Evolutionary conservation across 2,888 invertebrate species (phyloP), one percentile per base, ranked within the genome.

Genomic region (Calameuta pallipes): DNA sequence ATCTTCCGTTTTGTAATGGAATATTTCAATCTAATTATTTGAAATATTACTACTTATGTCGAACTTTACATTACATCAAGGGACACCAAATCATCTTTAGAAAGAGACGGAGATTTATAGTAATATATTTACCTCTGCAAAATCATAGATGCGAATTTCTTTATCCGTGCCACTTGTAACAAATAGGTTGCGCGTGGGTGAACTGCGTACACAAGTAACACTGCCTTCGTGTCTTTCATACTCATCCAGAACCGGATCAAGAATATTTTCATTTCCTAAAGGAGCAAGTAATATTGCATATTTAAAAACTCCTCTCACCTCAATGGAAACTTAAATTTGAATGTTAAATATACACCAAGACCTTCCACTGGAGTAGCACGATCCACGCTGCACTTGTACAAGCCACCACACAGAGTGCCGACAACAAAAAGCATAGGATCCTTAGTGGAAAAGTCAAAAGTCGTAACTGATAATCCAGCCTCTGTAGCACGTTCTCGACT

Each of bases 361-460:
- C 79, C 79, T 79, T 79, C 79, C 6, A 91, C 83, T 12, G 88
- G 81, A 37, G 79, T 82, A 1, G 85, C 81, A 11, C 84, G 85
- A 78, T 91, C 89, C 34, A 88, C 81, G 73, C 85, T 89, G 78
- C 91, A 91, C 79, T 90, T 90, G 69, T 91, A 91, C 74, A 91
- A 82, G 37, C 91, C 90, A 74, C 91, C 91, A 36, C 90, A 91
- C 23, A 89, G 81, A 68, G 91, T 91, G 4, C 91, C 91, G n/a
- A 88, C 90, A 75, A 91, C 79, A 76, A 91, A 89, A 71, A 89
- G 81, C 35, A 82, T 83, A 0, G 87, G 81, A 76, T 89, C 86
- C 74, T 85, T 87, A 4, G 81, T 80, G 4, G 89, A 90, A 81
- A 91, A 91, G 80, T 91, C 90, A 23, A 91, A 88, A 76, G 87